These are phyloP conservation scores for Nebria ingens DNA, from an alignment of 1,140 invertebrate genomes.

Conservation along the genomic window DNA sequence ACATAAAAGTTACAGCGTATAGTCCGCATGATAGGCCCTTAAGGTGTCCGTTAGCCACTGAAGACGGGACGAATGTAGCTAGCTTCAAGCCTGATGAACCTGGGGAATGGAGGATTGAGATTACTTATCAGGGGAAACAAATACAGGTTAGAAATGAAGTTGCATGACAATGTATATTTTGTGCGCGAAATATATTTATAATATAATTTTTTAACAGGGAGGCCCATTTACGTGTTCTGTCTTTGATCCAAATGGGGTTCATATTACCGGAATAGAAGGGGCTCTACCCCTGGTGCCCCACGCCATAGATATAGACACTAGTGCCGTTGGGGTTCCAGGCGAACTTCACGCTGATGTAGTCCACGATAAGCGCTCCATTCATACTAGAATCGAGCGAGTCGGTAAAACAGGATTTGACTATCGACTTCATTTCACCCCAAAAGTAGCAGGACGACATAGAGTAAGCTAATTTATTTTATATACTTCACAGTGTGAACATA, in stretches of 20 bases:
- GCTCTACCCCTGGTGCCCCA: constrained; percentile 64
- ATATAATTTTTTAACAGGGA: constrained; percentile 41
- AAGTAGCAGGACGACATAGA: constrained; percentile 81
- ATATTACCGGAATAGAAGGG: constrained; percentile 61
- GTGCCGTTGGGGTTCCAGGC: constrained; percentile 75
- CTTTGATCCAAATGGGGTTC: constrained; percentile 86
- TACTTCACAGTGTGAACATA: no score
- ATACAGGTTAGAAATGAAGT: constrained; percentile 51
- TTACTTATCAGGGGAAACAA: constrained; percentile 89
- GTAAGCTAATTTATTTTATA: constrained; percentile 32
- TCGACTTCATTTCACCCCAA: constrained; percentile 79
- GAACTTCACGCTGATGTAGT: constrained; percentile 84
- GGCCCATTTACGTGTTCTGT: constrained; percentile 96
- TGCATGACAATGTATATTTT: neutral
- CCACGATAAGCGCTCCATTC: constrained; percentile 70
- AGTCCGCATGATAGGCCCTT: constrained; percentile 72
- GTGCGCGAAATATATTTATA: constrained; percentile 6
- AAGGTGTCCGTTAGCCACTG: constrained; percentile 64
- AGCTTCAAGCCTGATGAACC: constrained; percentile 95
- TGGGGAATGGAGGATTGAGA: constrained; percentile 92
- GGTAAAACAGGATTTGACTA: constrained; percentile 61
- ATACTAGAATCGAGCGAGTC: constrained; percentile 73
- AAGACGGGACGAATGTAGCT: constrained; percentile 75
- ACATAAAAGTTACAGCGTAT: constrained; percentile 77
- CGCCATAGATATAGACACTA: constrained; percentile 61